These are phyloP conservation scores for Cyclophora albipunctata DNA, from an alignment of 2,888 invertebrate species.

Conservation along the genomic window DNA sequence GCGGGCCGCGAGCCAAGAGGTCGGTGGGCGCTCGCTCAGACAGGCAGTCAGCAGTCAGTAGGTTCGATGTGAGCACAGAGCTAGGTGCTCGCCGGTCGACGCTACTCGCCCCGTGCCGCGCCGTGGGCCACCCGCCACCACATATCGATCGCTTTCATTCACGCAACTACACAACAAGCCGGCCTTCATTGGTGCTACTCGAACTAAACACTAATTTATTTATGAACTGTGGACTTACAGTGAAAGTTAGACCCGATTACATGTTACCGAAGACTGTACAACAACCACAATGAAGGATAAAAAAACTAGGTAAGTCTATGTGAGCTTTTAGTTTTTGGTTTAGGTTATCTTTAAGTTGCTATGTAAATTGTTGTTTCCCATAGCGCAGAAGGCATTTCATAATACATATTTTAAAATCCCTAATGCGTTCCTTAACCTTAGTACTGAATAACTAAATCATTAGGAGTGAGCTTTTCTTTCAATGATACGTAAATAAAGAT, in stretches of 20 bases:
- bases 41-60: slow-evolving; percentile 1
- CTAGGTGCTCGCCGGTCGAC: slow-evolving; percentile 11
- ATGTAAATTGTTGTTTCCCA: too few species aligned
- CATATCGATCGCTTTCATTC: slow-evolving; percentile 38
- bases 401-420: too few species aligned
- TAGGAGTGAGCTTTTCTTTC: too few species aligned
- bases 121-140: slow-evolving; percentile 14
- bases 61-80: background rate
- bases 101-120: slow-evolving; percentile 2
- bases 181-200: slow-evolving; percentile 26
- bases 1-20: slow-evolving; percentile 7
- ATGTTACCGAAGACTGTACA: background rate
- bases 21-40: slow-evolving; percentile 6
- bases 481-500: too few species aligned
- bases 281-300: slow-evolving; percentile 41
- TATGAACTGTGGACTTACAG: background rate
- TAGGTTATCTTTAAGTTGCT: too few species aligned
- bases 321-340: too few species aligned
- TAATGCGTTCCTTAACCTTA: too few species aligned
- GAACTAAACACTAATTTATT: slow-evolving; percentile 1
- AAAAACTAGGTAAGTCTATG: slow-evolving; percentile 37
- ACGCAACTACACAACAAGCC: slow-evolving; percentile 36
- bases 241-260: background rate
- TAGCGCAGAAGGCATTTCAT: too few species aligned
- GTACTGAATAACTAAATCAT: too few species aligned